Evolutionary conservation across 2,797 vertebrate genomes (phyloP).

Genomic region (Cetoscarus ocellatus): DNA sequence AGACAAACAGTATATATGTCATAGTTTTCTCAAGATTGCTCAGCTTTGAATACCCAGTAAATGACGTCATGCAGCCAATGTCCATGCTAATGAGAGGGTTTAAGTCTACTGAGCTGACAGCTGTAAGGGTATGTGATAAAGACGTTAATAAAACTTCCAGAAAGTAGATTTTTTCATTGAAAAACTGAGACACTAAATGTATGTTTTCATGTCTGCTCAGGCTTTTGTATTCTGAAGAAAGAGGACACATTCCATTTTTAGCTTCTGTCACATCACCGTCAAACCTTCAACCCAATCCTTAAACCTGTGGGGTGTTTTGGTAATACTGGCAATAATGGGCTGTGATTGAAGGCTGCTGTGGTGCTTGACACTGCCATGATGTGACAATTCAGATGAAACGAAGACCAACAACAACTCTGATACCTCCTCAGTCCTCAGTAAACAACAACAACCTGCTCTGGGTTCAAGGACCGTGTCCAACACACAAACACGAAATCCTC

Average conservation of each 20-base stretch:
- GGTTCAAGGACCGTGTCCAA: constrained; percentile 27
- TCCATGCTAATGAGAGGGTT: no score
- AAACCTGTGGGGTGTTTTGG: constrained; percentile 26
- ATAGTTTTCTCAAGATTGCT: no score
- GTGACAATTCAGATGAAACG: constrained; percentile 41
- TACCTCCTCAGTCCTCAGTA: constrained; percentile 61
- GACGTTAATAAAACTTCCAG: no score
- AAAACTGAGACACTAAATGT: no score
- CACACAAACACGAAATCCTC: constrained; percentile 24
- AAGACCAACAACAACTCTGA: constrained; percentile 61
- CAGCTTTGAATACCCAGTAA: no score
- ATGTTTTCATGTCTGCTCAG: no score
- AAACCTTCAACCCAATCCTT: constrained; percentile 29
- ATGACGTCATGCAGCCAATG: no score
- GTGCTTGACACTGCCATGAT: constrained; percentile 55
- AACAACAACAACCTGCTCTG: constrained; percentile 37
- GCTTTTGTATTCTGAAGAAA: not conserved
- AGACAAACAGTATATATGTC: no score
- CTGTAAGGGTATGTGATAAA: no score
- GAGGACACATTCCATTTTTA: constrained; percentile 41
- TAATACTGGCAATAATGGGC: constrained; percentile 33
- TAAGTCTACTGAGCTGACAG: no score
- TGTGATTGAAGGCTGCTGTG: constrained; percentile 10
- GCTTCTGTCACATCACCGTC: constrained; percentile 49
- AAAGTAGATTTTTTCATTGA: no score